phyloP scores from a whole-genome alignment of 2,888 invertebrate genomes.

The Diogma glabrata region DNA sequence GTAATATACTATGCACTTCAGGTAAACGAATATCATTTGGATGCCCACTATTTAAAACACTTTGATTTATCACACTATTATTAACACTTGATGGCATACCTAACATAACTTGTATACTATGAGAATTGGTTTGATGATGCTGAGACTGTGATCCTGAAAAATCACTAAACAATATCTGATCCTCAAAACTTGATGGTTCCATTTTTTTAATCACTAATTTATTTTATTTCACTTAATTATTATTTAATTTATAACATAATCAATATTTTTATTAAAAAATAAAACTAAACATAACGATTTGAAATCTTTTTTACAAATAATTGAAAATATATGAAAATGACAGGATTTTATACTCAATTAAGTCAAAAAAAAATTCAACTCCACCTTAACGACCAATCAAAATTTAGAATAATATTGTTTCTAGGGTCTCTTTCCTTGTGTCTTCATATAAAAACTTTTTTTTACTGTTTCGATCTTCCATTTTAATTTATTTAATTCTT shows the following conservation, averaged over 20 bases:
- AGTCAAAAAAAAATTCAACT: constrained; percentile 5
- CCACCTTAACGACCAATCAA: constrained; percentile 30
- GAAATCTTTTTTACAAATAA: constrained; percentile 4
- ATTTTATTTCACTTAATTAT: constrained; percentile 1
- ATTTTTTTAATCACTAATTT: constrained; percentile 30
- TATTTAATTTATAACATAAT: background rate
- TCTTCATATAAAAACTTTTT: constrained; percentile 14
- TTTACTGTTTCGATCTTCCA: no score
- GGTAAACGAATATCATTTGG: constrained; percentile 29
- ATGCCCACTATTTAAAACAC: constrained; percentile 11
- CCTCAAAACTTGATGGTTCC: constrained; percentile 64
- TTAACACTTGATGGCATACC: constrained; percentile 36
- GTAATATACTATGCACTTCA: constrained; percentile 34
- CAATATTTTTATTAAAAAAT: background rate
- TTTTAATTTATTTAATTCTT: no score
- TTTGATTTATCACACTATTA: background rate
- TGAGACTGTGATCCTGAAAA: constrained; percentile 45
- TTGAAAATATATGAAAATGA: constrained; percentile 6
- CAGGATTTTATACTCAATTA: constrained; percentile 19
- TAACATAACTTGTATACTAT: constrained; percentile 57
- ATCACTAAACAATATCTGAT: constrained; percentile 68
- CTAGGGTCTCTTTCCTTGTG: constrained; percentile 27
- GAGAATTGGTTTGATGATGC: constrained; percentile 26
- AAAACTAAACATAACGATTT: constrained; percentile 5
- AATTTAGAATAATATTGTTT: constrained; percentile 20